Conservation (phyloP, 2,113 vertebrate species). For the Coryphaenoides rupestris region DNA sequence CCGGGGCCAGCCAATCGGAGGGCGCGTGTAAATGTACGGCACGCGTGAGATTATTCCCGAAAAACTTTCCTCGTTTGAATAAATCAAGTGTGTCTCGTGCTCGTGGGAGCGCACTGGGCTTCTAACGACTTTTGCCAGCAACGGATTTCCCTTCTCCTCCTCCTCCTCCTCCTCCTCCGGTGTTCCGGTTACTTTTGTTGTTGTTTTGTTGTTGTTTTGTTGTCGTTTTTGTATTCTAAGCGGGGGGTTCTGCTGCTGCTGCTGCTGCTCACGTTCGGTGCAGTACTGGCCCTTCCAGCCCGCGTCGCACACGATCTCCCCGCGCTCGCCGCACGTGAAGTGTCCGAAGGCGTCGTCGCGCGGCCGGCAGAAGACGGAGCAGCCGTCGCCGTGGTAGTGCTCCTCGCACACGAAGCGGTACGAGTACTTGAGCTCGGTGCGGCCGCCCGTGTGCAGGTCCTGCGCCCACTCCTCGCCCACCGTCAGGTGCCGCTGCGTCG, state of each 20-base stretch:
- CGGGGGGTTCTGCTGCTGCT: too few species aligned
- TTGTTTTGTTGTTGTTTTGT: too few species aligned
- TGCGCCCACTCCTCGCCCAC: constrained; percentile 97
- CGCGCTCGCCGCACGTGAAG: constrained; percentile 94
- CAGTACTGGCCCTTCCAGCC: constrained; percentile 98
- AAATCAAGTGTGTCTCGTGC: constrained; percentile 73
- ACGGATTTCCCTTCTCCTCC: too few species aligned
- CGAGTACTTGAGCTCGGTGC: constrained; percentile 92
- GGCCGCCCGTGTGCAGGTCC: constrained; percentile 88
- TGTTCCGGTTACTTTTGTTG: too few species aligned
- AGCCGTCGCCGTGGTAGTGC: constrained; percentile 95
- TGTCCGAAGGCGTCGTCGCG: constrained; percentile 94
- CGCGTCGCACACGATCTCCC: constrained; percentile 91
- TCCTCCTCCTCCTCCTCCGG: too few species aligned
- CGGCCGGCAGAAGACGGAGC: constrained; percentile 91
- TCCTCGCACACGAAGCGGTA: constrained; percentile 96
- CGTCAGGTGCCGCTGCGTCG: constrained; percentile 89
- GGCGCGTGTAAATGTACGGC: constrained; percentile 91
- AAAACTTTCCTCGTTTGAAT: constrained; percentile 84
- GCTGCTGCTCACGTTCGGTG: constrained; percentile 87
- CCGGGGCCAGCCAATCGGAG: constrained; percentile 72
- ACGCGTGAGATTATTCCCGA: constrained; percentile 88
- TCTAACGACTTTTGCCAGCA: constrained; percentile 49
- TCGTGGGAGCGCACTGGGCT: constrained; percentile 68
- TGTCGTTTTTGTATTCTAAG: too few species aligned